Percentiles rank a stretch among this genome's conserved stretches.
Evolutionary conservation across 2,113 vertebrate species (phyloP).

Genomic region (Lucifuga dentata): DNA sequence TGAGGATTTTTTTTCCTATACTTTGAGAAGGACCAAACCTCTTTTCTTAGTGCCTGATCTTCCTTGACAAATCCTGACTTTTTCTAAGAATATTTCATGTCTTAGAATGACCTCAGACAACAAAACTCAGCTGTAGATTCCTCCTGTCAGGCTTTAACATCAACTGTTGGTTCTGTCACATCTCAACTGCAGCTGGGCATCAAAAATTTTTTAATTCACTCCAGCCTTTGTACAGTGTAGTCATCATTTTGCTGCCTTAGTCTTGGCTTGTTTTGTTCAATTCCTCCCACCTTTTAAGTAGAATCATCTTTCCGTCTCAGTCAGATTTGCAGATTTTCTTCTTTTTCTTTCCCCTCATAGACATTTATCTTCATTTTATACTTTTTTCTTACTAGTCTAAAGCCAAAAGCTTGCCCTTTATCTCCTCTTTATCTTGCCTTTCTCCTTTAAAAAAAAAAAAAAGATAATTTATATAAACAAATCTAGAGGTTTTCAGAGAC

Average conservation of each 20-base stretch:
- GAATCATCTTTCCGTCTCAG: too few species aligned
- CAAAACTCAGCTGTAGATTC: background rate
- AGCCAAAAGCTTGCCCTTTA: background rate
- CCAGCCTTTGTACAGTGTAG: too few species aligned
- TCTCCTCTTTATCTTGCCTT: conserved; percentile 22
- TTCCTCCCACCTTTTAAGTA: too few species aligned
- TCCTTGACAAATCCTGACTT: background rate
- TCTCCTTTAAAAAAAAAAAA: too few species aligned
- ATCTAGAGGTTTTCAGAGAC: conserved; percentile 36
- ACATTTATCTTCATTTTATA: too few species aligned
- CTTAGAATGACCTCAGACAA: background rate
- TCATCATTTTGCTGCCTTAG: too few species aligned
- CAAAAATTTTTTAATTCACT: too few species aligned
- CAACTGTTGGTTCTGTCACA: background rate
- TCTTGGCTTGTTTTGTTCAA: too few species aligned
- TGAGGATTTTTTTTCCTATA: conserved; percentile 12
- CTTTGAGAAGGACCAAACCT: conserved; percentile 4
- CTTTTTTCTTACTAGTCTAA: too few species aligned
- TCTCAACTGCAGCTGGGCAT: too few species aligned
- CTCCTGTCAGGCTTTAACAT: background rate
- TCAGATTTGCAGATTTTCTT: too few species aligned
- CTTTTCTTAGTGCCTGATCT: background rate
- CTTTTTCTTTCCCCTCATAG: too few species aligned
- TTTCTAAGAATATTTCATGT: conserved; percentile 1
- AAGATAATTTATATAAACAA: conserved; percentile 30